These are phyloP conservation scores for Sinocyclocheilus anophthalmus DNA, from an alignment of 2,113 vertebrate species.

Conservation along the genomic window DNA sequence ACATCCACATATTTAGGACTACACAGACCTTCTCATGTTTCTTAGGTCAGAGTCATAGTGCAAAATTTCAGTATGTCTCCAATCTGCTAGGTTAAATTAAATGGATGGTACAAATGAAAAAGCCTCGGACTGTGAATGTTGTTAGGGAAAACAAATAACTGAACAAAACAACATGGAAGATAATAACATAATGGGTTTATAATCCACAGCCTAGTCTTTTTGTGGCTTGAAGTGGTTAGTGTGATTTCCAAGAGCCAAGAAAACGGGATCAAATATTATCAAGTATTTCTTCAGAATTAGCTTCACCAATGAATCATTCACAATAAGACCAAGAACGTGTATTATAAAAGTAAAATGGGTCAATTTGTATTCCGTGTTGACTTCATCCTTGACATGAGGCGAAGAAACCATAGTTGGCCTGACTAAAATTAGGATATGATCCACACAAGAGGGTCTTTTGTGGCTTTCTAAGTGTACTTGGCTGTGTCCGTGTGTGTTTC, in stretches of 20 bases:
- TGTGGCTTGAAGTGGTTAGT: not conserved
- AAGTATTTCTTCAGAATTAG: not conserved
- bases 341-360: not conserved
- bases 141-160: not conserved
- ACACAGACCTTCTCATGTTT: constrained; percentile 8
- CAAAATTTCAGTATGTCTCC: not conserved
- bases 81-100: not conserved
- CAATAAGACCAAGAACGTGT: not conserved
- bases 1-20: constrained; percentile 51
- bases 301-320: not conserved
- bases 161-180: not conserved
- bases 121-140: not conserved
- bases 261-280: not conserved
- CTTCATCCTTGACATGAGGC: not conserved
- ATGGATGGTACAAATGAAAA: not conserved
- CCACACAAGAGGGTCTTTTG: constrained; percentile 41
- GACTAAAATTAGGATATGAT: constrained; percentile 59
- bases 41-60: not conserved
- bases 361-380: not conserved
- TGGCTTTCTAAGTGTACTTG: not conserved
- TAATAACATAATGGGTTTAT: not conserved
- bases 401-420: not conserved
- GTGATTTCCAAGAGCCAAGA: not conserved
- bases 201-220: not conserved
- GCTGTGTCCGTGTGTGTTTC: not conserved